phyloP scores from a whole-genome alignment of 2,797 vertebrate genomes.

The Ctenopoma kingsleyae region DNA sequence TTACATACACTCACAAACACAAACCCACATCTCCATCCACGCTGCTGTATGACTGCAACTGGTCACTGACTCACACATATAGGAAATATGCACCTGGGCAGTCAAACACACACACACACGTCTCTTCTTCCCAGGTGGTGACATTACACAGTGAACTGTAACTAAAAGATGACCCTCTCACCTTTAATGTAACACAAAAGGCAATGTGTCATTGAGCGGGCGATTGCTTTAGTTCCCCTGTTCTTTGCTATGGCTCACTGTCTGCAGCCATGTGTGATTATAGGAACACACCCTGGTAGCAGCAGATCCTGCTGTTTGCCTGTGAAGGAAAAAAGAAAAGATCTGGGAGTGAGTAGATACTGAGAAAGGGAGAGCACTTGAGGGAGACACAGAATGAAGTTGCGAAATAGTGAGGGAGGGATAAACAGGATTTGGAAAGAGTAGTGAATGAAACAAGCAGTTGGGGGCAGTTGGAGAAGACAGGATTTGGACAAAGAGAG shows the following conservation, averaged over 20 bases:
- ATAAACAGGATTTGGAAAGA: slow-evolving; percentile 47
- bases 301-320: slow-evolving; percentile 23
- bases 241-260: slow-evolving; percentile 30
- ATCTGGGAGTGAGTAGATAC: slow-evolving; percentile 14
- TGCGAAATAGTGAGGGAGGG: slow-evolving; percentile 28
- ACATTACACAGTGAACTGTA: slow-evolving; percentile 37
- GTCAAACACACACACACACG: slow-evolving; percentile 3
- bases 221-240: slow-evolving; percentile 49
- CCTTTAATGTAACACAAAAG: slow-evolving; percentile 59
- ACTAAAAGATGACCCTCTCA: slow-evolving; percentile 62
- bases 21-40: not conserved
- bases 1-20: no score
- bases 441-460: slow-evolving; percentile 28
- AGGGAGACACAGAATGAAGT: slow-evolving; percentile 34
- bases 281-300: slow-evolving; percentile 41
- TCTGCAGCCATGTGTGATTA: slow-evolving; percentile 57
- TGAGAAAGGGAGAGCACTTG: slow-evolving; percentile 11
- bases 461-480: slow-evolving; percentile 15
- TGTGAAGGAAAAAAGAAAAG: slow-evolving; percentile 17
- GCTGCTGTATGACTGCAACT: not conserved
- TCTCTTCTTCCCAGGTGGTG: slow-evolving; percentile 36
- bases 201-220: slow-evolving; percentile 36
- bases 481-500: slow-evolving; percentile 21
- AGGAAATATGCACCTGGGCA: no score
- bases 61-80: not conserved